Evolutionary conservation across 2,113 vertebrate genomes (phyloP).

Genomic region (Peucedramus taeniatus): DNA sequence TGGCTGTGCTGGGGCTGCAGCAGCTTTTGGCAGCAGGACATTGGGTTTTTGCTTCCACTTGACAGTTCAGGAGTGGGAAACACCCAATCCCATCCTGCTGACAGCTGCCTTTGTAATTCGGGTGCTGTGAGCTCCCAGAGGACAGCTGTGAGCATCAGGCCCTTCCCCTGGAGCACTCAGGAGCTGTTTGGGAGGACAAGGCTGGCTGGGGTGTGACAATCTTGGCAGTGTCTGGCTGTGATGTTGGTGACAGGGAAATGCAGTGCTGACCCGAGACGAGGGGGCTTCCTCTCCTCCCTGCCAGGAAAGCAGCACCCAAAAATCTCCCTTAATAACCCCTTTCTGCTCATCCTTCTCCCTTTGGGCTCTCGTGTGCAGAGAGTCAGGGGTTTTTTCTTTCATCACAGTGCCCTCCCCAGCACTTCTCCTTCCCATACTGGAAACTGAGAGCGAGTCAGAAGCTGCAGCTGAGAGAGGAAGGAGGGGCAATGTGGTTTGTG

Average conservation of each 20-base stretch:
- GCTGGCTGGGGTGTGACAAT: not conserved
- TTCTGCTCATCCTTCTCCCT: not conserved
- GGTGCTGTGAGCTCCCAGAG: not conserved
- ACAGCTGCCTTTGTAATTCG: not conserved
- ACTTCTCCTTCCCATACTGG: not conserved
- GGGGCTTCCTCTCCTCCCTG: not conserved
- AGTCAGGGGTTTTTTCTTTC: not conserved
- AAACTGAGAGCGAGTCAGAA: not conserved
- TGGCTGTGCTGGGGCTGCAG: not conserved
- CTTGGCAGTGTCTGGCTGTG: not conserved
- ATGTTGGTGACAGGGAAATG: not conserved
- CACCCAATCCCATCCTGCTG: not conserved
- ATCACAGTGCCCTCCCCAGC: not conserved
- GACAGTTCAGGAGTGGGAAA: not conserved
- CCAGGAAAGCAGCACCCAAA: not conserved
- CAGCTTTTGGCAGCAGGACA: not conserved
- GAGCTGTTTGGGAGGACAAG: not conserved
- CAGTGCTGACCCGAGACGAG: fast-evolving
- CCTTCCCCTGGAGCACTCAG: not conserved
- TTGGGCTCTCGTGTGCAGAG: fast-evolving
- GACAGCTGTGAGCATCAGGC: not conserved
- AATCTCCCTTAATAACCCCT: not conserved
- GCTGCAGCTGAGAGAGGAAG: not conserved
- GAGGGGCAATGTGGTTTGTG: not conserved
- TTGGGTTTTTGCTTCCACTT: not conserved